phyloP scores from a whole-genome alignment of 1,140 invertebrate genomes.

The Conus ventricosus region DNA sequence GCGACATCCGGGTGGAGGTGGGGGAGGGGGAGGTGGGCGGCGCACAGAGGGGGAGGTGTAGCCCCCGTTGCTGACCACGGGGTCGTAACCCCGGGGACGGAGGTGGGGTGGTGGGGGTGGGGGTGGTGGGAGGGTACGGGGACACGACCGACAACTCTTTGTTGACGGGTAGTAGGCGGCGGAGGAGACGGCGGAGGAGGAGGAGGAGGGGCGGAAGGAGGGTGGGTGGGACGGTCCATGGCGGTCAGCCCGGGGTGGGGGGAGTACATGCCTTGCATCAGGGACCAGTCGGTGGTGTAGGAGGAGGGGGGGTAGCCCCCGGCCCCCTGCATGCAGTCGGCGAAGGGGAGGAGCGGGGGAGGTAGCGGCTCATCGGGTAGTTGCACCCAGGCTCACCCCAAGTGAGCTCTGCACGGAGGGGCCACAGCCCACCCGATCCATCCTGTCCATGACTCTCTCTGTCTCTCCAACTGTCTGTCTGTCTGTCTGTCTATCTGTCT shows the following conservation, averaged over 20 bases:
- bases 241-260: conserved; percentile 33
- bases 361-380: conserved; percentile 59
- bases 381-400: conserved; percentile 28
- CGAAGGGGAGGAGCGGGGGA: conserved; percentile 57
- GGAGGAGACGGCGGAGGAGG: conserved; percentile 27
- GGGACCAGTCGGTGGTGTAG: conserved; percentile 59
- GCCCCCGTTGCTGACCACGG: conserved; percentile 14
- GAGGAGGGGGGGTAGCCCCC: conserved; percentile 54
- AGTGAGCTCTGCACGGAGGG: conserved; percentile 20
- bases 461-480: neutral
- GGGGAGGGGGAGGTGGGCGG: conserved; percentile 46
- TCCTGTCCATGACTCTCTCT: conserved; percentile 34
- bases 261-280: conserved; percentile 53
- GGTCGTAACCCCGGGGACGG: conserved; percentile 30
- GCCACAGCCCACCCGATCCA: conserved; percentile 30
- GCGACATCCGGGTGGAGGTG: conserved; percentile 54
- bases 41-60: conserved; percentile 44
- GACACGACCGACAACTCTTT: conserved; percentile 6
- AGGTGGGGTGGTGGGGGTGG: conserved; percentile 35
- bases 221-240: neutral
- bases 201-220: conserved; percentile 1
- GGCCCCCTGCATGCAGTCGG: conserved; percentile 63
- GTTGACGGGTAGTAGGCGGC: neutral
- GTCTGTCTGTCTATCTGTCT: neutral
- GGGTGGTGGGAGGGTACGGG: conserved; percentile 13